Conservation (phyloP, 2,888 invertebrate species). For the Callimorpha dominula region DNA sequence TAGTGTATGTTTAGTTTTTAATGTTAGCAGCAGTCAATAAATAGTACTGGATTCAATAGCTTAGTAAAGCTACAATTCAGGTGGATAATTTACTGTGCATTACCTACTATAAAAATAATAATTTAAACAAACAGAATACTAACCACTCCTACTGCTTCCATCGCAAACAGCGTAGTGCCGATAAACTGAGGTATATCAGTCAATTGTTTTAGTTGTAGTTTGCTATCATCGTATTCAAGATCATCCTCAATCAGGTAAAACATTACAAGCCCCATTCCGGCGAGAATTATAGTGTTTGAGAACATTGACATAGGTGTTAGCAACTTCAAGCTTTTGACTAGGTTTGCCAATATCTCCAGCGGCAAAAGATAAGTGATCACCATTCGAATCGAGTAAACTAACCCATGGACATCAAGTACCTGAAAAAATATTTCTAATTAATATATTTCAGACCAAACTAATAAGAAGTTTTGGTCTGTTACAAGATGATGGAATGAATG, state of each 20-base stretch:
- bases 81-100: no score
- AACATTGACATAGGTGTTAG: slow-evolving; percentile 13
- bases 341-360: slow-evolving; percentile 7
- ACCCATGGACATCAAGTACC: slow-evolving; percentile 8
- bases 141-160: slow-evolving; percentile 25
- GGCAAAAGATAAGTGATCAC: slow-evolving; percentile 9
- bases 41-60: no score
- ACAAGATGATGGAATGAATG: no score
- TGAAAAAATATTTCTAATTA: not conserved
- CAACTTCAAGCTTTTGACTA: slow-evolving; percentile 15
- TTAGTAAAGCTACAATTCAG: no score
- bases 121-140: slow-evolving; percentile 3
- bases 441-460: not conserved
- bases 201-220: not conserved
- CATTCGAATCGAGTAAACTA: not conserved
- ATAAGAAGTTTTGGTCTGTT: no score
- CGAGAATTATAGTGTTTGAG: slow-evolving; percentile 8
- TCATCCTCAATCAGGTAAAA: slow-evolving; percentile 22
- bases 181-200: slow-evolving; percentile 13
- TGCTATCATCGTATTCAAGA: not conserved
- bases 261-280: slow-evolving; percentile 10
- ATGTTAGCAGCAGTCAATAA: no score
- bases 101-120: no score
- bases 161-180: slow-evolving; percentile 16
- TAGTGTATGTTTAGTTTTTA: no score